Conservation (phyloP, 2,888 invertebrate species). For the Hecatera dysodea region DNA sequence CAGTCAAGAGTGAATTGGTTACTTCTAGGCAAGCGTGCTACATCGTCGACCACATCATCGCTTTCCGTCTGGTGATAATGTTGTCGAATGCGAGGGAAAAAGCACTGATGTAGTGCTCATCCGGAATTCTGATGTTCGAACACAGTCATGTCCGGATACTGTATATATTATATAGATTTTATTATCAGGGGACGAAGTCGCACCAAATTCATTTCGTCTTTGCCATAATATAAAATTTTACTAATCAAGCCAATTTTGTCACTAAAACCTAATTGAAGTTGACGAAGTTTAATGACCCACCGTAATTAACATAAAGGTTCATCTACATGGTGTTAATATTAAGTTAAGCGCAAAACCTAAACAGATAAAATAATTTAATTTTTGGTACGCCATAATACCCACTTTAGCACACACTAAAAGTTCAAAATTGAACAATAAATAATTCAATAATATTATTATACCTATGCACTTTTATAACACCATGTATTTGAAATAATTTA, state of each 20-base stretch:
- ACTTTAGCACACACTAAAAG: too few relatives aligned
- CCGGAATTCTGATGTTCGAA: background rate
- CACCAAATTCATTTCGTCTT: background rate
- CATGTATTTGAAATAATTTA: conserved; percentile 18
- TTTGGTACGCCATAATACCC: background rate
- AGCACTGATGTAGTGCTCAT: background rate
- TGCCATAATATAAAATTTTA: too few relatives aligned
- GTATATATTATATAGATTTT: background rate
- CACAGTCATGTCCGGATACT: background rate
- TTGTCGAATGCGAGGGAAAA: too few relatives aligned
- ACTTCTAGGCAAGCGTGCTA: too few relatives aligned
- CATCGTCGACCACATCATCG: too few relatives aligned
- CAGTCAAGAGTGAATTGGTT: too few relatives aligned
- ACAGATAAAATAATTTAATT: background rate
- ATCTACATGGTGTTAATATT: conserved; percentile 48
- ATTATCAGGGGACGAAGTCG: conserved; percentile 4
- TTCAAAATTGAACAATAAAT: too few relatives aligned
- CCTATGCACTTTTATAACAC: conserved; percentile 28
- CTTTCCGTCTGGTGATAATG: too few relatives aligned
- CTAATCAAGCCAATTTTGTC: background rate
- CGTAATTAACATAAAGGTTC: conserved; percentile 15
- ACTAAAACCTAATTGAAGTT: background rate
- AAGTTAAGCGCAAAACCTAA: background rate
- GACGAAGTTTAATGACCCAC: conserved; percentile 37
- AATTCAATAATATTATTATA: background rate